Conservation (phyloP, 92 coral and sea anemone genomes). For the Palythoa heliodiscus region DNA sequence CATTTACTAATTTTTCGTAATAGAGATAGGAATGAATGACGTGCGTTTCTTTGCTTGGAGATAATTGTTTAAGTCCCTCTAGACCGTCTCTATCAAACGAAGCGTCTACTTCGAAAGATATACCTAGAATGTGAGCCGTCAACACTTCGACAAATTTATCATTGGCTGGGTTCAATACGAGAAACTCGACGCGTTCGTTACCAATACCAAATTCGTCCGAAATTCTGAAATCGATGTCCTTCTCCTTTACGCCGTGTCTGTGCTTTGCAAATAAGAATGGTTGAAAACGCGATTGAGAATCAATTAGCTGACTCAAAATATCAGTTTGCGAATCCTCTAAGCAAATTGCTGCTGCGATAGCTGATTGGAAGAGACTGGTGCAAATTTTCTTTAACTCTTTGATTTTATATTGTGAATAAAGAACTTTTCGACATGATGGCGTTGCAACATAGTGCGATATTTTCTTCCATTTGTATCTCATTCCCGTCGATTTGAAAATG, state of each 20-base stretch:
- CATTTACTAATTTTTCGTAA: not conserved
- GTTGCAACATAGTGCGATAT: not conserved
- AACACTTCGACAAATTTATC: not conserved
- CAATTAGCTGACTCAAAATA: not conserved
- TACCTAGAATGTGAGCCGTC: not conserved
- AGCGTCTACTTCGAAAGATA: not conserved
- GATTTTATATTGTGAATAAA: not conserved
- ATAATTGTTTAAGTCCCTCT: not conserved
- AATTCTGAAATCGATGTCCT: not conserved
- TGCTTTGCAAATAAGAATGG: not conserved
- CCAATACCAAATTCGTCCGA: not conserved
- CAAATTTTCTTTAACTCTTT: not conserved
- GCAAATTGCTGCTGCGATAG: not conserved
- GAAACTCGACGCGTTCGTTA: not conserved
- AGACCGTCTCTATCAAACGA: not conserved
- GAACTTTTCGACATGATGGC: not conserved
- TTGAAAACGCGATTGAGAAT: constrained; percentile 1
- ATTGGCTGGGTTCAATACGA: not conserved
- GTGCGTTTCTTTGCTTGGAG: not conserved
- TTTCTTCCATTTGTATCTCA: not conserved
- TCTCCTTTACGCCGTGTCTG: not conserved
- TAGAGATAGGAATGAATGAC: not conserved
- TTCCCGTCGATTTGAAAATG: not conserved
- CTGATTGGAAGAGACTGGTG: not conserved
- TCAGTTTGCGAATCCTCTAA: not conserved